phyloP scores from a whole-genome alignment of 2,888 invertebrate genomes.

The Papilio elwesi region DNA sequence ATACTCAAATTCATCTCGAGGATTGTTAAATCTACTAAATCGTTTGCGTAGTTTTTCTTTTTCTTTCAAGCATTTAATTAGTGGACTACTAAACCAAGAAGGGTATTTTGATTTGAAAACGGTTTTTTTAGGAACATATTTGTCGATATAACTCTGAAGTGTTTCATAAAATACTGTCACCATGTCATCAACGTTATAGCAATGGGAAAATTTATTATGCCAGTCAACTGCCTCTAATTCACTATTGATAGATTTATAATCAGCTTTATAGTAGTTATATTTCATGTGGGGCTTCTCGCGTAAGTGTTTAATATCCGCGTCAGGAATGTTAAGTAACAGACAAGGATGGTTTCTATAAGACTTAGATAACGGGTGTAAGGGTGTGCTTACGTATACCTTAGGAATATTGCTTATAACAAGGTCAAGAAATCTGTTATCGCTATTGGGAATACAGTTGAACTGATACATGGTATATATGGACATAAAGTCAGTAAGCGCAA shows the following conservation, averaged over 20 bases:
- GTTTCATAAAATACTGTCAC: constrained; percentile 26
- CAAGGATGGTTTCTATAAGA: constrained; percentile 41
- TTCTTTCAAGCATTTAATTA: constrained; percentile 14
- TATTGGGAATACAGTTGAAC: constrained; percentile 39
- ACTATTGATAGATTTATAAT: constrained; percentile 36
- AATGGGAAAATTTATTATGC: constrained; percentile 13
- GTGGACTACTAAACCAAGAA: constrained; percentile 22
- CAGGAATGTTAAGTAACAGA: constrained; percentile 31
- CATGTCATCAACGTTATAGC: constrained; percentile 31
- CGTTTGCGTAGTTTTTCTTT: constrained; percentile 27
- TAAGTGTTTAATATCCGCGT: background rate
- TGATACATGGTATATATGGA: constrained; percentile 40
- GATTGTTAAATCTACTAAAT: constrained; percentile 27
- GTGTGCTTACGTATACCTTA: constrained; percentile 13
- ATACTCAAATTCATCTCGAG: constrained; percentile 37
- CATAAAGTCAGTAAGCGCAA: constrained; percentile 42
- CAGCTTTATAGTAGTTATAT: constrained; percentile 42
- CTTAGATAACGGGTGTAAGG: constrained; percentile 38
- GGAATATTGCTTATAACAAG: constrained; percentile 38
- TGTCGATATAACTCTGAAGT: constrained; percentile 24
- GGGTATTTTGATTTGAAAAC: constrained; percentile 25
- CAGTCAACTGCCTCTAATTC: constrained; percentile 22
- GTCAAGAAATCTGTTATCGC: constrained; percentile 40
- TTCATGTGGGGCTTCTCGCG: background rate
- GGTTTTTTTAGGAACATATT: constrained; percentile 28